phyloP scores from a whole-genome alignment of 2,888 invertebrate genomes.

The Microplitis manilae region DNA sequence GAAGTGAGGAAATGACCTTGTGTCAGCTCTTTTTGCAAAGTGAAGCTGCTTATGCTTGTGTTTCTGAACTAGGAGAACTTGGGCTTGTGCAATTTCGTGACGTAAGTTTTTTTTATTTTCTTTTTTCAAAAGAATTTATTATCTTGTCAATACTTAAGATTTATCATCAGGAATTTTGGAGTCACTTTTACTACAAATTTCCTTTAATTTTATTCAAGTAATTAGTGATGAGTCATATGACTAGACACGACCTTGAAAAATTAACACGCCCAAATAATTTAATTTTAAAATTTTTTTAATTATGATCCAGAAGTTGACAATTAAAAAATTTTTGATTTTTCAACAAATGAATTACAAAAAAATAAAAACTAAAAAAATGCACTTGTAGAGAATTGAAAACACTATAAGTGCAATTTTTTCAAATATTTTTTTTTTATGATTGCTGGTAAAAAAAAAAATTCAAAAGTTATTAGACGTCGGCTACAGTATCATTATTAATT shows the following conservation, averaged over 20 bases:
- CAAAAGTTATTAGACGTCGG: too few relatives aligned
- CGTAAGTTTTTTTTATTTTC: slow-evolving; percentile 75
- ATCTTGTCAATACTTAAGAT: background rate
- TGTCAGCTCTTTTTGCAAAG: slow-evolving; percentile 98
- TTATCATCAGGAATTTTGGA: background rate
- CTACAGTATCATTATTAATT: too few relatives aligned
- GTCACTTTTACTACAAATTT: background rate
- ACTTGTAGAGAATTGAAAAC: too few relatives aligned
- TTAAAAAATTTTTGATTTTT: too few relatives aligned
- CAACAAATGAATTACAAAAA: too few relatives aligned
- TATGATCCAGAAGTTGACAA: too few relatives aligned
- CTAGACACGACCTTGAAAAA: slow-evolving; percentile 7
- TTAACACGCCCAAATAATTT: background rate
- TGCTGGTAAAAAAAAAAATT: too few relatives aligned
- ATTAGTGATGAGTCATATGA: background rate
- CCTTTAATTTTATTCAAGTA: background rate
- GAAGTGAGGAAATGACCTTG: slow-evolving; percentile 98
- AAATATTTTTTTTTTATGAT: too few relatives aligned
- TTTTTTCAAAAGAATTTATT: background rate
- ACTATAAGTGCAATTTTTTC: too few relatives aligned
- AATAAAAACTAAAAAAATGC: too few relatives aligned
- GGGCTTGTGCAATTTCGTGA: slow-evolving; percentile 98
- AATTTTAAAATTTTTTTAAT: too few relatives aligned
- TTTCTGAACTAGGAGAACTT: slow-evolving; percentile 97
- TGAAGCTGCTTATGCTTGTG: slow-evolving; percentile 98